A percentile compares a stretch with the other conserved stretches of the same genome.
These are phyloP conservation scores for Vollenhovia emeryi DNA, from an alignment of 1,140 invertebrate species.

Conservation along the genomic window DNA sequence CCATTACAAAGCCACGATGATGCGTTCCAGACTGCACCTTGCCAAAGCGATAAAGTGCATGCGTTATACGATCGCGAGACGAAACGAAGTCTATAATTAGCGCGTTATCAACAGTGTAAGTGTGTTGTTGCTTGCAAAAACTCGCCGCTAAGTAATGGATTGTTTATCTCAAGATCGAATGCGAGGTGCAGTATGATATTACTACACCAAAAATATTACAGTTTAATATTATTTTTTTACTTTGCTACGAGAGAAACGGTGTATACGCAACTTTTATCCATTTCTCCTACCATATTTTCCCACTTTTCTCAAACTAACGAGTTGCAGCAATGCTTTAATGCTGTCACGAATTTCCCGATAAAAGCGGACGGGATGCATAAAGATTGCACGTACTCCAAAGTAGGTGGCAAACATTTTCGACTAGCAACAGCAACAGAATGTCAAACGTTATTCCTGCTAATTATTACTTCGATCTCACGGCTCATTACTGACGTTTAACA, in stretches of 20 bases:
- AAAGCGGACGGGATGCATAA: not conserved
- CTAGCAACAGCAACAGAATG: not conserved
- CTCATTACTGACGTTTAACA: not conserved
- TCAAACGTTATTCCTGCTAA: not conserved
- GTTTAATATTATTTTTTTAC: slow-evolving; percentile 33
- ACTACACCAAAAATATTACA: not conserved
- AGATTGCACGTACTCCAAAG: not conserved
- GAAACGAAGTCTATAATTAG: slow-evolving; percentile 12
- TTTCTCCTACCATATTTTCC: not conserved
- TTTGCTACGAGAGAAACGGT: not conserved
- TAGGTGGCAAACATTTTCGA: not conserved
- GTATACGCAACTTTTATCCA: not conserved
- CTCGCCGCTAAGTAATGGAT: not conserved
- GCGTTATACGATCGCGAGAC: not conserved
- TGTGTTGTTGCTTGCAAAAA: not conserved
- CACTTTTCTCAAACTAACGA: not conserved
- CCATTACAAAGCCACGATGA: slow-evolving; percentile 27
- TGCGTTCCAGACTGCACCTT: not conserved
- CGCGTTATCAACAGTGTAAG: not conserved
- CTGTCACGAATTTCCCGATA: not conserved
- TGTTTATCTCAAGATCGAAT: slow-evolving; percentile 32
- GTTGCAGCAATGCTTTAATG: not conserved
- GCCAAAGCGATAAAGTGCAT: slow-evolving; percentile 20
- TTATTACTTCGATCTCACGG: not conserved
- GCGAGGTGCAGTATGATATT: not conserved